Base-by-base conservation (phyloP, 2,113 vertebrate species). In the Limanda limanda region DNA sequence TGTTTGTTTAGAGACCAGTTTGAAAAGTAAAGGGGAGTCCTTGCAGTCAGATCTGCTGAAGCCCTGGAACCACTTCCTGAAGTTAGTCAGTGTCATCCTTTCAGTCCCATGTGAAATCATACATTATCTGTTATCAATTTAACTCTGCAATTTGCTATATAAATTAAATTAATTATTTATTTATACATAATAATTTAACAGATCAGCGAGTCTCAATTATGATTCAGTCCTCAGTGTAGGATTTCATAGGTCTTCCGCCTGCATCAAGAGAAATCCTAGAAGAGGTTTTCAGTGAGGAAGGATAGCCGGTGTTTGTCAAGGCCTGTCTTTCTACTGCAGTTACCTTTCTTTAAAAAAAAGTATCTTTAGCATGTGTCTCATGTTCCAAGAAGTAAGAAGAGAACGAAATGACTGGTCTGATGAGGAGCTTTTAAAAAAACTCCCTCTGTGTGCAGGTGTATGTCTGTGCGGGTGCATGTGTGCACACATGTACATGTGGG, bases 401-500 rank as follows among this genome's bases (percentile, higher is more conserved):
- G n/a, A 23, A 68, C 52, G 63, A 74, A 81, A 77, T 79, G 60
- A 79, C 73, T 58, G 21, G 65, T 66, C 57, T 61, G 15, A 75
- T 79, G 55, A 12, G 66, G 67, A 15, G 57, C 35, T 63, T 75
- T 68, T 78, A 58, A 48, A 71, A 84, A 79, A 62, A 15, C 18
- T 52, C 5, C n/a, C 13, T 4, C 45, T 17, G 2, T 52, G 18
- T 54, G 71, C 70, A 71, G 52, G 81, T 76, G 73, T 71, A 40
- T 45, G 68, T 74, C 52, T 66, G 78, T 66, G 59, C 72, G 47
- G 51, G 75, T 62, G 67, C 68, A 59, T 6, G 59, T 51, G 48
- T 62, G 68, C 79, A 66, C 66, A 55, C 66, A 25, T 63, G 86
- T 73, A 82, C 75, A 68, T 77, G 91, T 92, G 91, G 90, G 88